Conservation (phyloP, 2,797 vertebrate species). For the Alcedo quadribrachys region DNA sequence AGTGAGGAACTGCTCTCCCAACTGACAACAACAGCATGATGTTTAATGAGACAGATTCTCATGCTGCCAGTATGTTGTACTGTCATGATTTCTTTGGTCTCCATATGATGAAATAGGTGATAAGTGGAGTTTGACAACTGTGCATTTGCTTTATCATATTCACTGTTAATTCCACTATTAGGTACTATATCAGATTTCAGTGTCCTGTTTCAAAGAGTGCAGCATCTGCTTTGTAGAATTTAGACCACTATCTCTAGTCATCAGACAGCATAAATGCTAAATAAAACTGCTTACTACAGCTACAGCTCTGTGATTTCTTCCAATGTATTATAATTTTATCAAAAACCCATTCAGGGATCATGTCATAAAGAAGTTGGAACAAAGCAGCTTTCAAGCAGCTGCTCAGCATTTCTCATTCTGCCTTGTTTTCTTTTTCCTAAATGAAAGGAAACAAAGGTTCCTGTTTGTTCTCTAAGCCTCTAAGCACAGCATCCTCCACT, state of each 20-base stretch:
- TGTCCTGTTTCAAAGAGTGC: background rate
- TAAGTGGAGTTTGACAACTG: background rate
- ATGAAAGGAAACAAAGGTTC: slow-evolving; percentile 65
- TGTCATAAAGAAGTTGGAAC: slow-evolving; percentile 31
- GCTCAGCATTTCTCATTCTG: slow-evolving; percentile 43
- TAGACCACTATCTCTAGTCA: background rate
- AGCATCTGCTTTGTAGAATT: slow-evolving; percentile 3
- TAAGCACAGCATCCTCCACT: slow-evolving; percentile 44
- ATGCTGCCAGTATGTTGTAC: background rate
- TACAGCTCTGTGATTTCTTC: background rate
- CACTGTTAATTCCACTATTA: background rate
- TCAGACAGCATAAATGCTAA: background rate
- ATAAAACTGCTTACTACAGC: background rate
- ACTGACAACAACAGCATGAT: background rate
- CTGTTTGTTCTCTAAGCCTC: slow-evolving; percentile 63
- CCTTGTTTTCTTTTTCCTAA: slow-evolving; percentile 42
- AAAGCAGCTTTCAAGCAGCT: slow-evolving; percentile 37
- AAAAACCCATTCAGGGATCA: background rate
- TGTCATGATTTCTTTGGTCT: slow-evolving; percentile 15
- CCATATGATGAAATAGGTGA: background rate
- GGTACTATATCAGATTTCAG: background rate
- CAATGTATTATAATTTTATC: background rate
- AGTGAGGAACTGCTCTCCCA: slow-evolving; percentile 19
- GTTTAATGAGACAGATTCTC: slow-evolving; percentile 23
- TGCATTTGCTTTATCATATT: slow-evolving; percentile 13